phyloP scores from a whole-genome alignment of 2,113 vertebrate genomes.

The Haliaeetus leucogaster region DNA sequence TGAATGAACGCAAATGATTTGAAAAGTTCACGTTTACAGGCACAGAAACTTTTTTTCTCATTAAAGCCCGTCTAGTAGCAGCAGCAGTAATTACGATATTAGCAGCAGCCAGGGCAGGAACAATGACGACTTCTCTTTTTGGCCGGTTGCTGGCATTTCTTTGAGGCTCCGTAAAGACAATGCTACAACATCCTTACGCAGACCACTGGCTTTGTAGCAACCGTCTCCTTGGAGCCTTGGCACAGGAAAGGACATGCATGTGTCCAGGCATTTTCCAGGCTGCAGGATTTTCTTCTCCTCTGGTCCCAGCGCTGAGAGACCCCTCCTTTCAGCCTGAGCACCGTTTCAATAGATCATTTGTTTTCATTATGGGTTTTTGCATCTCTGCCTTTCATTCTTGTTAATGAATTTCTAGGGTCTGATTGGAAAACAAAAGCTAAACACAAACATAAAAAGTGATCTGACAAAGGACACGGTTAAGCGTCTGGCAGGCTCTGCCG shows the following conservation, averaged over 20 bases:
- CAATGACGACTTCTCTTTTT: constrained; percentile 29
- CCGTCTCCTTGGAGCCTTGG: constrained; percentile 24
- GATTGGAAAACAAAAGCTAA: constrained; percentile 71
- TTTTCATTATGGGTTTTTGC: constrained; percentile 70
- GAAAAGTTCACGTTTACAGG: neutral
- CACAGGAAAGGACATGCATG: neutral
- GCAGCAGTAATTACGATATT: neutral
- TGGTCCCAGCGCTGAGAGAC: constrained; percentile 5
- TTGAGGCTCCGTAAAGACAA: constrained; percentile 4
- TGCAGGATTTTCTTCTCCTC: constrained; percentile 63
- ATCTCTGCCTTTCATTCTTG: constrained; percentile 64
- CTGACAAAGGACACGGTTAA: constrained; percentile 59
- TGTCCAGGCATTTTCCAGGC: constrained; percentile 59
- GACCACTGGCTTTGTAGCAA: neutral
- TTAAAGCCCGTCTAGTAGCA: neutral
- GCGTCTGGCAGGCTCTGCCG: constrained; percentile 36
- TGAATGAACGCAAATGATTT: neutral
- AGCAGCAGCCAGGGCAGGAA: neutral
- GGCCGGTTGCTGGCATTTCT: neutral
- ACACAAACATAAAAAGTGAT: constrained; percentile 7
- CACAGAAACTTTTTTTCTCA: neutral
- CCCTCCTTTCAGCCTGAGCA: constrained; percentile 41
- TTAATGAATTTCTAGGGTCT: constrained; percentile 75
- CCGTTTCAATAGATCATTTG: constrained; percentile 68
- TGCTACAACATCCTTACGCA: neutral